These are phyloP conservation scores for Brachypodius melanocephalos DNA, from an alignment of 2,113 vertebrate species.

Conservation along the genomic window DNA sequence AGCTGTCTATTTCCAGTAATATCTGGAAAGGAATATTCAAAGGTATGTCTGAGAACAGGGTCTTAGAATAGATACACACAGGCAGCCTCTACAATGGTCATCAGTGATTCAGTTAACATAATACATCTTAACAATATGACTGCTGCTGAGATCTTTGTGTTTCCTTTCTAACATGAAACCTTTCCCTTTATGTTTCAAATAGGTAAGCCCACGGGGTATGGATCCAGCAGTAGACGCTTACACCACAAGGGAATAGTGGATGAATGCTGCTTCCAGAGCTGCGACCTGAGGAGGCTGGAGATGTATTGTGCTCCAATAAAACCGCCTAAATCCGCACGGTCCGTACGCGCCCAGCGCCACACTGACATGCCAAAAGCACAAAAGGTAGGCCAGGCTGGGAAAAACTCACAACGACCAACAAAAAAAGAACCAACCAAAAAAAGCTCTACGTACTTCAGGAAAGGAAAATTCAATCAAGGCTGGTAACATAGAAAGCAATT, in stretches of 20 bases:
- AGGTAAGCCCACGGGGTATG: constrained; percentile 96
- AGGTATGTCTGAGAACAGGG: neutral
- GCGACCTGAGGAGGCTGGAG: constrained; percentile 93
- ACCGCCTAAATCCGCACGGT: constrained; percentile 86
- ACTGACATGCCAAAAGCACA: constrained; percentile 90
- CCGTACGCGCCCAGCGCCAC: constrained; percentile 92
- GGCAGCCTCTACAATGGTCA: neutral
- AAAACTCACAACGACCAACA: neutral
- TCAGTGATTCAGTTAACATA: neutral
- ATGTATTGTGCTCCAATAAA: constrained; percentile 98
- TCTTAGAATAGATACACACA: neutral
- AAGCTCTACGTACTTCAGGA: accelerated
- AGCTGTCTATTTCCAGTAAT: neutral
- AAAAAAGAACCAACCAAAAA: neutral
- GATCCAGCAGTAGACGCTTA: constrained; percentile 86
- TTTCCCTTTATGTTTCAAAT: constrained; percentile 35
- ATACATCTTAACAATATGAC: neutral
- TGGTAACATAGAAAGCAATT: neutral
- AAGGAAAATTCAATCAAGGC: neutral
- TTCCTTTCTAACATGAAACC: neutral
- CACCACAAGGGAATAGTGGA: constrained; percentile 93
- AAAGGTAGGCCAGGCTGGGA: constrained; percentile 76
- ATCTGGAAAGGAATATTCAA: neutral
- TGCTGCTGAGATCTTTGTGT: neutral
- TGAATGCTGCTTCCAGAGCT: constrained; percentile 99